These are phyloP conservation scores for Ryuthela nishihirai DNA, from an alignment of 2,888 invertebrate genomes.

Conservation along the genomic window DNA sequence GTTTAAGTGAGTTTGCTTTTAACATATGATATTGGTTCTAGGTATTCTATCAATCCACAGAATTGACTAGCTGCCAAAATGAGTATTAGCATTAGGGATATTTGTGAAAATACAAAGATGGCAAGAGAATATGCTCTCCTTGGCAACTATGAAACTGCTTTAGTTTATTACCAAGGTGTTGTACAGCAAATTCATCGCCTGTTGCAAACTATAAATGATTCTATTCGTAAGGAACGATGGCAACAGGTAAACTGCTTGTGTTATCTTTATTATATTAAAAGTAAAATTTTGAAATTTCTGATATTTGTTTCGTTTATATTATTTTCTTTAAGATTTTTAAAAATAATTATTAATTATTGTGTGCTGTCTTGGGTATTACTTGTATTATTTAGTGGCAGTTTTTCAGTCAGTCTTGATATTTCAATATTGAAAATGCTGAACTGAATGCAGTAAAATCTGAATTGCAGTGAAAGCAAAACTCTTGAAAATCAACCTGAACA, in stretches of 20 bases:
- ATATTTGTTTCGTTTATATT: neutral
- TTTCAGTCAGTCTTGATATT: too few relatives aligned
- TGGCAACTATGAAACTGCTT: constrained; percentile 92
- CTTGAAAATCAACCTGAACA: too few relatives aligned
- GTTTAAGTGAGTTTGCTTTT: too few relatives aligned
- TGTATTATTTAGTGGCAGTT: too few relatives aligned
- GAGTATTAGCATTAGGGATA: constrained; percentile 85
- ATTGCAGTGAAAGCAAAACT: too few relatives aligned
- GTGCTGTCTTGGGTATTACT: too few relatives aligned
- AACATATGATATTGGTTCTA: too few relatives aligned
- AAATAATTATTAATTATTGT: too few relatives aligned
- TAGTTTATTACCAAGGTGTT: constrained; percentile 88
- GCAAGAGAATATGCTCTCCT: constrained; percentile 92
- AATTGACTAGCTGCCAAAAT: too few relatives aligned
- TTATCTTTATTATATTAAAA: neutral
- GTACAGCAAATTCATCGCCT: constrained; percentile 86
- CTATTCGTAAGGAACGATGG: constrained; percentile 81
- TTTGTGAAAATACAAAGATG: constrained; percentile 90
- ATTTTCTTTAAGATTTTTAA: neutral
- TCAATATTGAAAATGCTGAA: too few relatives aligned
- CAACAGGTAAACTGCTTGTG: constrained; percentile 64
- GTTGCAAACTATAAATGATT: constrained; percentile 72
- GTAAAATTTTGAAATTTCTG: neutral
- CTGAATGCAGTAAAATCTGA: too few relatives aligned
- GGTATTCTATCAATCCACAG: too few relatives aligned